A percentile compares a stretch with the other conserved stretches of the same genome.
Conservation (phyloP, 2,113 vertebrate genomes). For the Microcebus ravelobensis region DNA sequence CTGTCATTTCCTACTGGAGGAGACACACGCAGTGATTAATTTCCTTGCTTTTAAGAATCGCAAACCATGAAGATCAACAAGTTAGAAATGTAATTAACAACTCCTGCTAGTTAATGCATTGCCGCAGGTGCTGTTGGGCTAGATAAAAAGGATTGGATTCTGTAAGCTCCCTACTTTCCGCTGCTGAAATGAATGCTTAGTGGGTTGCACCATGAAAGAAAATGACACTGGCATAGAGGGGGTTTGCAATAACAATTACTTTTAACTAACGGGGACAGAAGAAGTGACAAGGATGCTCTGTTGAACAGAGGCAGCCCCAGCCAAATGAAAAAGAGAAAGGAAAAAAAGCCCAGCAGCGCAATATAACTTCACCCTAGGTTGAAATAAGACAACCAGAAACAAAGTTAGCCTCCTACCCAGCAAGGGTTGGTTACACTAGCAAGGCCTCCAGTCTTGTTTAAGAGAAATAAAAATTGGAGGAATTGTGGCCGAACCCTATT, state of each 20-base stretch:
- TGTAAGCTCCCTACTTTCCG: constrained; percentile 50
- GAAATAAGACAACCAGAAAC: constrained; percentile 72
- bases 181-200: constrained; percentile 54
- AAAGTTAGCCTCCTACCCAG: constrained; percentile 66
- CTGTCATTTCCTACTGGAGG: neutral
- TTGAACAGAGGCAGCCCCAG: constrained; percentile 56
- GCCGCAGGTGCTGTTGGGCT: constrained; percentile 40
- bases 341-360: constrained; percentile 51
- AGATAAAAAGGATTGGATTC: constrained; percentile 63
- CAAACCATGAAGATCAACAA: constrained; percentile 57
- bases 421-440: neutral
- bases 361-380: constrained; percentile 44
- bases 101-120: constrained; percentile 1
- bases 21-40: constrained; percentile 31
- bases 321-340: constrained; percentile 54
- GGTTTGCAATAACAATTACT: constrained; percentile 79
- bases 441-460: constrained; percentile 22
- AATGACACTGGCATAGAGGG: constrained; percentile 40
- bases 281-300: constrained; percentile 59
- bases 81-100: constrained; percentile 67
- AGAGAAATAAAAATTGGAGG: constrained; percentile 68
- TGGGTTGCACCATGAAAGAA: constrained; percentile 73
- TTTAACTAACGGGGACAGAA: constrained; percentile 74
- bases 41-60: constrained; percentile 50
- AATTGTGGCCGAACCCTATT: constrained; percentile 57